Evolutionary conservation across 2,888 invertebrate genomes (phyloP), one percentile per base, ranked within the genome.

Genomic region (Agonopterix alstromeriana): DNA sequence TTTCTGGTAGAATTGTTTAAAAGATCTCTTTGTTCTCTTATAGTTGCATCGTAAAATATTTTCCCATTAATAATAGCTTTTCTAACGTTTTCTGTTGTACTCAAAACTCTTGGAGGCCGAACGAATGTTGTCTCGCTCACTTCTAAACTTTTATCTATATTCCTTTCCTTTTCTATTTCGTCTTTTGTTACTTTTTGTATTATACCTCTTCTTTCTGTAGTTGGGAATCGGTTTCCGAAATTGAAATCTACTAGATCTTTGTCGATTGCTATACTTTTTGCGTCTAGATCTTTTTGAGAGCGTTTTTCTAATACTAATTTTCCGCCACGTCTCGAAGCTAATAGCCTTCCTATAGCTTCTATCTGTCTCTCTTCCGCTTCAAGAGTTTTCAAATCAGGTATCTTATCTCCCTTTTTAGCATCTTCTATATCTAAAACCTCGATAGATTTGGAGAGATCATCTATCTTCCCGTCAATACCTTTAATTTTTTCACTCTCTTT

Each of bases 281-380:
- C 52, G 63, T 84, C 82, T 17, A 88, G 61, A 46, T 87, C 80
- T 54, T 85, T 80, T 44, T 89, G 79, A 0, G 87, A 82, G 27
- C 82, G 60, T 54, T 87, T 88, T 47, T 87, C 85, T 51, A 89
- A 36, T 17, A 82, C 65, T 0, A 89, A 53, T 51, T 83, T 84
- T 0, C 78, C 75, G 0, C 79, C 84, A 35, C 87, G 71, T 47
- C 77, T 73, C 0, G 82, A 76, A 2, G 87, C 87, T 55, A 89
- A 48, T 10, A 88, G 65, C 52, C 89, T 73, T 0, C 89, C 89
- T 17, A 89, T 86, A 27, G 82, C 89, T 64, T 89, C 89, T 40
- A 89, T 89, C 56, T 89, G 89, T 46, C 72, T 76, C 47, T 89
- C 89, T 65, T 89, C 89, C 0, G 89, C 88, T 60, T 88, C 82